phyloP scores from a whole-genome alignment of 2,113 vertebrate genomes.

The Meriones unguiculatus region DNA sequence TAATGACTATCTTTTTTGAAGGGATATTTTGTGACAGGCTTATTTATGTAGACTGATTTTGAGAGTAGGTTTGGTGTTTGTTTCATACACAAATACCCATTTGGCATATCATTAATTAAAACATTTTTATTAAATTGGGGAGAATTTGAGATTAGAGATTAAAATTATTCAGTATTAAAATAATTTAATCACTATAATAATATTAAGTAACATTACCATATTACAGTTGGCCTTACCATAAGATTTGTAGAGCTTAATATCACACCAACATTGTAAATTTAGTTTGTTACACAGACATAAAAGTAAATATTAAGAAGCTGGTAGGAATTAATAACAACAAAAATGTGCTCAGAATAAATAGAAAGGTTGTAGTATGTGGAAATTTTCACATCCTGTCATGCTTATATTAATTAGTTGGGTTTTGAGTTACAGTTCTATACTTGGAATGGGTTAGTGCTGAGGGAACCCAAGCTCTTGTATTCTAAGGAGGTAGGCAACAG shows the following conservation, averaged over 20 bases:
- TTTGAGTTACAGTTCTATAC: slow-evolving; percentile 36
- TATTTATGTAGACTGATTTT: slow-evolving; percentile 11
- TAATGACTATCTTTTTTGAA: neutral
- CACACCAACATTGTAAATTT: slow-evolving; percentile 21
- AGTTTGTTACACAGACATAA: slow-evolving; percentile 10
- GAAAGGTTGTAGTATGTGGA: neutral
- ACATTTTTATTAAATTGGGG: neutral
- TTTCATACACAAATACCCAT: slow-evolving; percentile 41
- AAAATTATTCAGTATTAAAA: slow-evolving; percentile 4
- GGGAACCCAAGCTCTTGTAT: slow-evolving; percentile 3
- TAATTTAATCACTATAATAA: slow-evolving; percentile 38
- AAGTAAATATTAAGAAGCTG: slow-evolving; percentile 39
- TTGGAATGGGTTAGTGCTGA: slow-evolving; percentile 16
- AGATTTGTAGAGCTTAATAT: slow-evolving; percentile 9
- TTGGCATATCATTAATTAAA: slow-evolving; percentile 29
- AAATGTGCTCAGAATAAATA: slow-evolving; percentile 28
- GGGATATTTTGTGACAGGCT: neutral
- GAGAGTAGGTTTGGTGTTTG: slow-evolving; percentile 53
- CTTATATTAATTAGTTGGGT: neutral
- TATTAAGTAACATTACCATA: slow-evolving; percentile 28
- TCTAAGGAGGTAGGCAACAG: slow-evolving; percentile 29
- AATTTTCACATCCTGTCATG: slow-evolving; percentile 28
- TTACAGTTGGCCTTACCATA: slow-evolving; percentile 20
- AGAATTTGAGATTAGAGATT: neutral
- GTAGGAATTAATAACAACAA: slow-evolving; percentile 10